Evolutionary conservation across 2,797 vertebrate genomes (phyloP).

Genomic region (Microtus obscurus): DNA sequence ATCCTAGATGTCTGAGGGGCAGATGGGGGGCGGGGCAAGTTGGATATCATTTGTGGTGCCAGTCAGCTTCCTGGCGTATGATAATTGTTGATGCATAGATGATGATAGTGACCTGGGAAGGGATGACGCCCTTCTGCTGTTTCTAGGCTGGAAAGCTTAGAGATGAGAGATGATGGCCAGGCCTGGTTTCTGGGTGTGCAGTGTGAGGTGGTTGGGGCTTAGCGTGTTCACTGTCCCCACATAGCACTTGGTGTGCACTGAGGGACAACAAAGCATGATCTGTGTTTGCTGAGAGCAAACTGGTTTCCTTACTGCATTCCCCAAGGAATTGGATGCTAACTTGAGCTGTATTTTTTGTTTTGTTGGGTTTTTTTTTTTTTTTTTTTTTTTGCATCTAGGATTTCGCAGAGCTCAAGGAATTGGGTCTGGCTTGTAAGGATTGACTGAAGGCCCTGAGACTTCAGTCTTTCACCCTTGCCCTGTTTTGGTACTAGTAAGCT

Average conservation of each 20-base stretch:
- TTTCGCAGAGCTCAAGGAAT: background rate
- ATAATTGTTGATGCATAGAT: background rate
- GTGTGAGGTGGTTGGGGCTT: background rate
- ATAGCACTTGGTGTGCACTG: accelerated
- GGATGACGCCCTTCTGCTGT: background rate
- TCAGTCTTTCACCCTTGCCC: background rate
- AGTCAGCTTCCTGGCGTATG: background rate
- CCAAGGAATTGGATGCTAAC: background rate
- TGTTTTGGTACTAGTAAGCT: background rate
- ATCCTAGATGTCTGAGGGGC: background rate
- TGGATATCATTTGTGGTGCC: background rate
- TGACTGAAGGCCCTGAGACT: background rate
- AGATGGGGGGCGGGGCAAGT: background rate
- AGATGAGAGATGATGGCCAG: background rate
- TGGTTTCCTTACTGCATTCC: background rate
- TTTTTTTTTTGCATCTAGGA: background rate
- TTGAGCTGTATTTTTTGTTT: background rate
- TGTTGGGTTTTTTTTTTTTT: background rate
- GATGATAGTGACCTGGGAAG: background rate
- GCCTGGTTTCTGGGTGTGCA: background rate
- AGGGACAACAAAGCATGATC: background rate
- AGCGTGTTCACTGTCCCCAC: no score
- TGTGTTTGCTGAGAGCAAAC: background rate
- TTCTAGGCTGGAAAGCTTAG: background rate
- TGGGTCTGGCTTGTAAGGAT: background rate